Base-by-base conservation (phyloP, 2,888 invertebrate species). In the Subacronicta megacephala region DNA sequence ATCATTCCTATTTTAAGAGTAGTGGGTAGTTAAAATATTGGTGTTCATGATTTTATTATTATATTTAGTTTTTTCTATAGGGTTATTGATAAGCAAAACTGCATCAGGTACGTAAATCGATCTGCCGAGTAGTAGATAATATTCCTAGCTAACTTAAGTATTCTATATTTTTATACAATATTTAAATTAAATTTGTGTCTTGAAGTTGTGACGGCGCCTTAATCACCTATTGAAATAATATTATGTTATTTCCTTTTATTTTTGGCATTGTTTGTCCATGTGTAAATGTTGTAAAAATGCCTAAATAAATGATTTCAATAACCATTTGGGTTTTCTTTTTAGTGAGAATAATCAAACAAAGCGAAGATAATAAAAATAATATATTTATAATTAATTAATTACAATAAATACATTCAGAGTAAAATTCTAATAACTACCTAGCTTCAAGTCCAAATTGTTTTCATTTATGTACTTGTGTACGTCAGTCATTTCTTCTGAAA, bases 401-500 rank as follows among this genome's bases (percentile, higher is more conserved):
- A 60, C 52, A 60, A 47, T 62, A 51, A 67, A 65, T 54, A 37
- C 50, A 61, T 36, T 45, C 20, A 51, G 13, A 58, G 17, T 49
- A 47, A 37, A 44, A 45, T 43, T 53, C 75, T 86, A 94, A 77
- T 94, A 94, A 70, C 89, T 87, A 75, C 91, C 93, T 67, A 94
- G 78, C 63, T 86, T 90, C 55, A 94, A 84, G 77, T 93, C 92
- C 54, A 92, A 85, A 80, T 94, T 94, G 62, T 93, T 92, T 37
- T 90, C 89, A 46, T 64, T 76, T 47, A 94, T 92, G 65, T 88
- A 90, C 64, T 78, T 84, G 42, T 88, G 88, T 26, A 94, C 75
- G 44, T 92, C 89, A 35, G 75, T 78, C 72, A 88, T 85, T 52
- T 90, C 85, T 33, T 88, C 90, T 9, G 72, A 75, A 62, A 84